Evolutionary conservation across 1,140 invertebrate genomes (phyloP).

Genomic region (Neodiprion fabricii): DNA sequence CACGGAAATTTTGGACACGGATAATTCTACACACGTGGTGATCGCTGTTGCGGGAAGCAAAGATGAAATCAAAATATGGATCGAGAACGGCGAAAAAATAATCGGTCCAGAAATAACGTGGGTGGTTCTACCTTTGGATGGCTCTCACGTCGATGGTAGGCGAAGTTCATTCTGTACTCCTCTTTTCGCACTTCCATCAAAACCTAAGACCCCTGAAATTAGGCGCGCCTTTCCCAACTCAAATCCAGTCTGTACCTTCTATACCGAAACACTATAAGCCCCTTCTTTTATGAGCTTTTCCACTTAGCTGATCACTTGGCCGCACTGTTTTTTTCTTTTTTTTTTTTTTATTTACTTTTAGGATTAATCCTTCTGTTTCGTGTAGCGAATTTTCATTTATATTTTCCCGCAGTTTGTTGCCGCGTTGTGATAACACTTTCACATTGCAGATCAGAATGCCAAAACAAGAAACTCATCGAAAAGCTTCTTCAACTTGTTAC

Average conservation of each 20-base stretch:
- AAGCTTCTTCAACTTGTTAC: slow-evolving; percentile 18
- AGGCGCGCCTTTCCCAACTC: too few relatives aligned
- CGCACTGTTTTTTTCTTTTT: too few relatives aligned
- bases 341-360: background rate
- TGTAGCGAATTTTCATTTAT: background rate
- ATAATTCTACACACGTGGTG: slow-evolving; percentile 33
- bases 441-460: background rate
- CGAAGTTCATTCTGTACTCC: background rate
- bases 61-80: slow-evolving; percentile 43
- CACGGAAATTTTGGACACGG: slow-evolving; percentile 28
- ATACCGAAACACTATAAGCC: too few relatives aligned
- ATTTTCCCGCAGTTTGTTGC: background rate
- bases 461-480: background rate
- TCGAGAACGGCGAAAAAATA: slow-evolving; percentile 31
- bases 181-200: background rate
- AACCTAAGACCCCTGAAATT: too few relatives aligned
- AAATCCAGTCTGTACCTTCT: too few relatives aligned
- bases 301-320: too few relatives aligned
- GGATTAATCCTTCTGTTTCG: background rate
- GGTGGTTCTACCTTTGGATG: slow-evolving; percentile 47
- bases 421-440: background rate
- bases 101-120: slow-evolving; percentile 39
- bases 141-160: slow-evolving; percentile 46
- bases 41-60: slow-evolving; percentile 43
- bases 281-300: too few relatives aligned